phyloP scores from a whole-genome alignment of 2,113 vertebrate species.

The Dipodomys stephensi region DNA sequence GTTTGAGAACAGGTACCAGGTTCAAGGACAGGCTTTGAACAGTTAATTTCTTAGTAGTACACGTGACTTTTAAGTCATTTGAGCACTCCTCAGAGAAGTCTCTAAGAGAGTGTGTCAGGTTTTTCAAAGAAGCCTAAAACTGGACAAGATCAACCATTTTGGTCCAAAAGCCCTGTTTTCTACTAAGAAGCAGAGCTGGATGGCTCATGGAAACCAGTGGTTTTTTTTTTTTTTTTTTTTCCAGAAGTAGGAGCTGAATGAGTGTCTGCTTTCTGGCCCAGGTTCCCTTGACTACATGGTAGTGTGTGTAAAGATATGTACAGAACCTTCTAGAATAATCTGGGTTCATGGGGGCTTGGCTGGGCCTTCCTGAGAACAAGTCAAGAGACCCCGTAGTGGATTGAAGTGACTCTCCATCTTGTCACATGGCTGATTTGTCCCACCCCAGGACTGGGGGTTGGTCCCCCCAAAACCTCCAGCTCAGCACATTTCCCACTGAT shows the following conservation, averaged over 20 bases:
- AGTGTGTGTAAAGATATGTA: background rate
- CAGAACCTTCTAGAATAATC: background rate
- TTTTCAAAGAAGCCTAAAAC: background rate
- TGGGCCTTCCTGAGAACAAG: background rate
- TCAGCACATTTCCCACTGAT: background rate
- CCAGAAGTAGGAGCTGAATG: background rate
- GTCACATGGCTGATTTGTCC: background rate
- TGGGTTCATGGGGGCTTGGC: background rate
- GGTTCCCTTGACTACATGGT: background rate
- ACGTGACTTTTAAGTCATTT: background rate
- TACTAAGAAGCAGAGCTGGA: background rate
- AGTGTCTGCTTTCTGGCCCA: background rate
- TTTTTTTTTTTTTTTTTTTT: too few species aligned
- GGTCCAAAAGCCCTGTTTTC: background rate
- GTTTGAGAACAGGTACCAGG: background rate
- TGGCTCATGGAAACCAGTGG: too few species aligned
- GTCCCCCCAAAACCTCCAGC: background rate
- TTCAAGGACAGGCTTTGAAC: background rate
- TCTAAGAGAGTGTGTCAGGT: rapidly evolving
- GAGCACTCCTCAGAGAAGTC: background rate
- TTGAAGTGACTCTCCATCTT: background rate
- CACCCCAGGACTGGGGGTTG: rapidly evolving
- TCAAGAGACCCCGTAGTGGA: too few species aligned
- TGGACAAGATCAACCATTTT: background rate
- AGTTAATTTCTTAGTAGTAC: background rate